Evolutionary conservation across 2,797 vertebrate species (phyloP).

Genomic region (Knipowitschia caucasica): DNA sequence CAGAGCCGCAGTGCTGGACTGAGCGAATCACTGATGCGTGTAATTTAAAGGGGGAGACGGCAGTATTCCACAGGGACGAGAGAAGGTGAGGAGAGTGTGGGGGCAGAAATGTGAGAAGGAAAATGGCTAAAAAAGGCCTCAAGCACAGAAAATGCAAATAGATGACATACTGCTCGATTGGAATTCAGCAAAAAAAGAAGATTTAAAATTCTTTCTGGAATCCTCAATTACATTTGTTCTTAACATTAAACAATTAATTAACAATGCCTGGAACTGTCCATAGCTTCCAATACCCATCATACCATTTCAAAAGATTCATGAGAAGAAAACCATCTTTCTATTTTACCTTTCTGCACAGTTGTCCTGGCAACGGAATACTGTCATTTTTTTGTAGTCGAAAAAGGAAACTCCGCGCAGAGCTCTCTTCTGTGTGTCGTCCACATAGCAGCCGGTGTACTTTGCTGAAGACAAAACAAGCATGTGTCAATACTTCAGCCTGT

Average conservation of each 20-base stretch:
- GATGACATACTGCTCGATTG: neutral
- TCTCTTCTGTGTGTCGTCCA: slow-evolving; percentile 85
- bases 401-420: slow-evolving; percentile 92
- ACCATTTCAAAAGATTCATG: neutral
- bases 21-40: slow-evolving; percentile 59
- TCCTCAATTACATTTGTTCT: too few relatives aligned
- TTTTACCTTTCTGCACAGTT: slow-evolving; percentile 95
- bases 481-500: neutral
- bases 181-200: neutral
- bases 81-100: slow-evolving; percentile 35
- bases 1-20: slow-evolving; percentile 30
- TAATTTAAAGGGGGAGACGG: slow-evolving; percentile 61
- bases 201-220: neutral
- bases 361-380: slow-evolving; percentile 98
- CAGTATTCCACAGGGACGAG: slow-evolving; percentile 41
- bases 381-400: slow-evolving; percentile 99
- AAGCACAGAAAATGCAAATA: slow-evolving; percentile 2
- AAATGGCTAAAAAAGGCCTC: slow-evolving; percentile 8
- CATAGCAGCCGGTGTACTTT: slow-evolving; percentile 91
- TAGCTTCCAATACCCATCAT: neutral
- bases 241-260: neutral
- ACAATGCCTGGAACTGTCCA: neutral
- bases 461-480: slow-evolving; percentile 68
- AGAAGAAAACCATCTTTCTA: slow-evolving; percentile 1
- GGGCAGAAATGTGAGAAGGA: slow-evolving; percentile 18